Percentiles rank a stretch among this genome's conserved stretches.
Evolutionary conservation across 2,113 vertebrate genomes (phyloP).

Genomic region (Poeciliopsis occidentalis): DNA sequence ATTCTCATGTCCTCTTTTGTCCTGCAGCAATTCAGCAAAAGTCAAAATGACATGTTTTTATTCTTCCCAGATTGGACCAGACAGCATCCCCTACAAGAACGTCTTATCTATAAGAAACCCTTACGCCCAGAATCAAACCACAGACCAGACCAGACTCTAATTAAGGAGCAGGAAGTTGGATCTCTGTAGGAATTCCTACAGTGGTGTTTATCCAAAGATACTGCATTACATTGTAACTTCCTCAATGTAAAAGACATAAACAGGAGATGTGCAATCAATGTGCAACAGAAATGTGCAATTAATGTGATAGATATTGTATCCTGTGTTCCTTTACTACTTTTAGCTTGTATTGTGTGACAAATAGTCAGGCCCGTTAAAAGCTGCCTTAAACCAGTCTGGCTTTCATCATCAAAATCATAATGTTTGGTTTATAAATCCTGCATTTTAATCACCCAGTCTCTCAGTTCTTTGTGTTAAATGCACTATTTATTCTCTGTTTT

Average conservation of each 20-base stretch:
- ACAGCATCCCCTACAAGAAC: constrained; percentile 31
- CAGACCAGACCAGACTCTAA: neutral
- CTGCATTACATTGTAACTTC: neutral
- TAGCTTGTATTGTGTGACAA: neutral
- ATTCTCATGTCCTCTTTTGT: neutral
- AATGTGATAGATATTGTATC: neutral
- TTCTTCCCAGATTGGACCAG: constrained; percentile 22
- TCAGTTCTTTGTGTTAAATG: neutral
- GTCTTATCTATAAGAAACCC: neutral
- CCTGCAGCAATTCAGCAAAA: constrained; percentile 28
- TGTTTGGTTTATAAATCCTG: neutral
- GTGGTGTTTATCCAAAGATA: neutral
- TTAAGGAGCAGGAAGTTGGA: neutral
- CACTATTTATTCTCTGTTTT: neutral
- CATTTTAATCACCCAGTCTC: neutral
- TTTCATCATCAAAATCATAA: neutral
- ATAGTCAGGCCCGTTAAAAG: neutral
- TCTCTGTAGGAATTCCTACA: neutral
- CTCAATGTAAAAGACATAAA: neutral
- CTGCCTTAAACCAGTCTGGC: neutral
- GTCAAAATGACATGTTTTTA: constrained; percentile 17
- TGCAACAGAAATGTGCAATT: neutral
- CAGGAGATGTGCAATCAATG: neutral
- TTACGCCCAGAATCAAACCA: neutral
- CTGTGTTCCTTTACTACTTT: no score